These are phyloP conservation scores for Tiaroga cobitis DNA, from an alignment of 2,797 vertebrate genomes.

Conservation along the genomic window DNA sequence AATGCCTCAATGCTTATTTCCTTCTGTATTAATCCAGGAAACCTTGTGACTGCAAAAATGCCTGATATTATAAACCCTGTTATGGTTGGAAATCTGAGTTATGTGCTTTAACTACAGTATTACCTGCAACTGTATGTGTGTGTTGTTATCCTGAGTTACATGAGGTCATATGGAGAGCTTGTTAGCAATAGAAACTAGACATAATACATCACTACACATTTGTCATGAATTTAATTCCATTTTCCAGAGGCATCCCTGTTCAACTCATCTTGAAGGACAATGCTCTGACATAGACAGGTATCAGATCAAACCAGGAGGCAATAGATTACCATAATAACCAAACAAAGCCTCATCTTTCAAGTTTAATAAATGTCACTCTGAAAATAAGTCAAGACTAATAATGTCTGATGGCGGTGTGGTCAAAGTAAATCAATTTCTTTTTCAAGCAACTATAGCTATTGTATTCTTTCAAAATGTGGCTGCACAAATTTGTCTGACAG, in stretches of 20 bases:
- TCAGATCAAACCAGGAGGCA: constrained; percentile 14
- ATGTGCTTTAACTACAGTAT: neutral
- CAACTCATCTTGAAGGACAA: constrained; percentile 27
- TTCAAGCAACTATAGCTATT: neutral
- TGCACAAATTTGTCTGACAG: neutral
- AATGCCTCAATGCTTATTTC: neutral
- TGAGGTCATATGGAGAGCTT: neutral
- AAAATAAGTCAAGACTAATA: constrained; percentile 43
- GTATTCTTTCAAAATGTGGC: neutral
- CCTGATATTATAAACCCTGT: neutral
- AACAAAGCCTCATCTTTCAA: constrained; percentile 45
- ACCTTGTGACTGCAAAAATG: neutral
- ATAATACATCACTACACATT: constrained; percentile 28
- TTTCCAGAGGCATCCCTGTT: constrained; percentile 30
- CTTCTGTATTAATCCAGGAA: neutral
- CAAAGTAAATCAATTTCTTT: constrained; percentile 38
- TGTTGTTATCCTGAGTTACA: constrained; percentile 5
- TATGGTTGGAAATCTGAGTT: too few relatives aligned
- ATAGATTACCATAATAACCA: constrained; percentile 32
- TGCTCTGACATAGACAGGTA: constrained; percentile 22
- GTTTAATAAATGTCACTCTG: constrained; percentile 17
- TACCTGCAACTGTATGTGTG: neutral
- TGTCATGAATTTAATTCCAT: constrained; percentile 1
- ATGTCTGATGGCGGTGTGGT: constrained; percentile 33
- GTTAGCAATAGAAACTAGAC: neutral